Percentiles rank a stretch among this genome's conserved stretches.
These are phyloP conservation scores for Python bivittatus DNA, from an alignment of 2,113 vertebrate species.

Conservation along the genomic window DNA sequence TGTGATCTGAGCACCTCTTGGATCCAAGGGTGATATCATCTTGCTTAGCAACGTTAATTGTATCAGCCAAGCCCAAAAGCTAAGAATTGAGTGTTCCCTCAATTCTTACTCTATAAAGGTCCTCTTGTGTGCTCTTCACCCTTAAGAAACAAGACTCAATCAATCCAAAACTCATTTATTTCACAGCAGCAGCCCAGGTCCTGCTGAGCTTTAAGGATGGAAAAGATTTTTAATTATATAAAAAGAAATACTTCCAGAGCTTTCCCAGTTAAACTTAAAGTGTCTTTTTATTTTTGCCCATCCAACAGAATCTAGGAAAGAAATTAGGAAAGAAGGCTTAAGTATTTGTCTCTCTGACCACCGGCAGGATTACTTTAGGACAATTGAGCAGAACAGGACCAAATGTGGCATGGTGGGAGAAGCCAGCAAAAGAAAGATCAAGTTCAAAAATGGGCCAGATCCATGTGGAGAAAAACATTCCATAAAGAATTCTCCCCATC, in stretches of 20 bases:
- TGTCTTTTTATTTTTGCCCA: not conserved
- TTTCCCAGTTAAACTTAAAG: constrained; percentile 4
- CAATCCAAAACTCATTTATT: constrained; percentile 32
- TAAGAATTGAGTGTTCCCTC: constrained; percentile 28
- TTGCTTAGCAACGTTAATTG: constrained; percentile 35
- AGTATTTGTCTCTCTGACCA: not conserved
- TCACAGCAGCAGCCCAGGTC: constrained; percentile 30
- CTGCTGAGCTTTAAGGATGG: constrained; percentile 17
- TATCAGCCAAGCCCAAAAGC: constrained; percentile 18
- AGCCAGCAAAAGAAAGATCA: not conserved
- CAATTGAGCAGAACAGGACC: not conserved
- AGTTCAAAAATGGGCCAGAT: not conserved
- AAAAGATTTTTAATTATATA: constrained; percentile 40
- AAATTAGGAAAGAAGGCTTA: not conserved
- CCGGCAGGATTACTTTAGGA: not conserved
- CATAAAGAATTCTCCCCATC: not conserved
- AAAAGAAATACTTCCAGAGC: constrained; percentile 22
- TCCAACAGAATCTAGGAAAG: not conserved
- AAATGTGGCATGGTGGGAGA: not conserved
- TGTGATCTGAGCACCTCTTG: constrained; percentile 3
- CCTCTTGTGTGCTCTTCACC: constrained; percentile 19
- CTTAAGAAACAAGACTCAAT: constrained; percentile 25
- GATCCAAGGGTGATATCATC: constrained; percentile 50
- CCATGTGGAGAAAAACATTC: not conserved
- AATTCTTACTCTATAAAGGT: constrained; percentile 17